Conservation (phyloP, 2,113 vertebrate species). For the Pituophis catenifer region DNA sequence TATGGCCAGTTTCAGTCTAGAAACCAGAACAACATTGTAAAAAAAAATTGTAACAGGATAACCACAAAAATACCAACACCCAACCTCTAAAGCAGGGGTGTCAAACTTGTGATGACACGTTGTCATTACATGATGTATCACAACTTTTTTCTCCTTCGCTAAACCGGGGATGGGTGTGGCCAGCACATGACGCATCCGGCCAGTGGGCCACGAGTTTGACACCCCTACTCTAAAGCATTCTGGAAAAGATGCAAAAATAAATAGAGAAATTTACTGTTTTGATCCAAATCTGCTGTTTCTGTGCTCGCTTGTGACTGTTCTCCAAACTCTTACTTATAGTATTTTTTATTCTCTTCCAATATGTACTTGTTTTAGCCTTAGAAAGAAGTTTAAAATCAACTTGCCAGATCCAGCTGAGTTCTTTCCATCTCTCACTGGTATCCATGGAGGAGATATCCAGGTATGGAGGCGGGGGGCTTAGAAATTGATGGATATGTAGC, state of each 20-base stretch:
- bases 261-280: not conserved
- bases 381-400: slow-evolving; percentile 66
- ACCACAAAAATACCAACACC: not conserved
- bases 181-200: no score
- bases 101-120: no score
- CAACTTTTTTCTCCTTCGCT: no score
- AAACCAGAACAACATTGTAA: not conserved
- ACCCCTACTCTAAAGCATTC: not conserved
- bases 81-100: not conserved
- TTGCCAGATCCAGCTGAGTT: slow-evolving; percentile 70
- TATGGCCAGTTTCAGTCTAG: not conserved
- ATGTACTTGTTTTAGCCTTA: slow-evolving; percentile 61
- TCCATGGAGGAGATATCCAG: slow-evolving; percentile 73
- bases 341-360: not conserved
- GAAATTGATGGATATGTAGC: not conserved
- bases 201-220: no score
- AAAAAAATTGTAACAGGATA: not conserved
- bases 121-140: no score
- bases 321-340: not conserved
- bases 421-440: slow-evolving; percentile 62
- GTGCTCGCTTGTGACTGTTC: not conserved
- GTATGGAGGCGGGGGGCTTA: slow-evolving; percentile 45
- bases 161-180: no score
- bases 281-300: not conserved
- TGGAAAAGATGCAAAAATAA: not conserved